These are phyloP conservation scores for Conus canariensis DNA, from an alignment of 2,888 invertebrate species.

Conservation along the genomic window DNA sequence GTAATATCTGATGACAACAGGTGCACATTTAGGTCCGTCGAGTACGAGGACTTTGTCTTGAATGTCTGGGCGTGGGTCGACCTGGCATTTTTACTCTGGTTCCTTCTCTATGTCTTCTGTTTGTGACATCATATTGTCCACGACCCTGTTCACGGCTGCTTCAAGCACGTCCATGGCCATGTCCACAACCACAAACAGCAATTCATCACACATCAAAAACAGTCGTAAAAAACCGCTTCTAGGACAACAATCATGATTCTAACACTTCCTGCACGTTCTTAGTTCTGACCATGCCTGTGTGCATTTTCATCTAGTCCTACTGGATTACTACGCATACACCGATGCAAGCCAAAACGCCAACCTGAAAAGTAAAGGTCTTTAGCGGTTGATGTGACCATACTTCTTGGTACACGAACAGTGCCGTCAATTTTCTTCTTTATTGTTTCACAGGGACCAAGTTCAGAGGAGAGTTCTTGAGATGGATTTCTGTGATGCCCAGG, in stretches of 20 bases:
- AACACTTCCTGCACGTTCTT: not conserved
- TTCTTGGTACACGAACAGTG: too few relatives aligned
- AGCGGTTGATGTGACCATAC: too few relatives aligned
- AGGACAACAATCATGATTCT: not conserved
- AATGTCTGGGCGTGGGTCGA: not conserved
- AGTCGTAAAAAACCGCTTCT: not conserved
- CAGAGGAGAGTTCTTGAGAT: too few relatives aligned
- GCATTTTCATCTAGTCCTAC: not conserved
- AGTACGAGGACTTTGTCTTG: not conserved
- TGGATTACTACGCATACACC: too few relatives aligned
- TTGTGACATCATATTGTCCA: not conserved
- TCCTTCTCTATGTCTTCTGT: not conserved
- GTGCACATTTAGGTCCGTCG: not conserved
- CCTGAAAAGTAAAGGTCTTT: too few relatives aligned
- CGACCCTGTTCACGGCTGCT: not conserved
- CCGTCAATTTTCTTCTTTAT: too few relatives aligned
- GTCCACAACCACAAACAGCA: too few relatives aligned
- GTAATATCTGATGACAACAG: not conserved
- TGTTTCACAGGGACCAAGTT: too few relatives aligned
- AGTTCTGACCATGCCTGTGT: not conserved
- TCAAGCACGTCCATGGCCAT: not conserved
- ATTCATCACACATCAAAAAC: not conserved
- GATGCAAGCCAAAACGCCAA: too few relatives aligned
- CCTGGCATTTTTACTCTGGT: not conserved
- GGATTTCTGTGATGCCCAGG: too few relatives aligned